Conservation (phyloP, 2,113 vertebrate species). For the Chinchilla lanigera region DNA sequence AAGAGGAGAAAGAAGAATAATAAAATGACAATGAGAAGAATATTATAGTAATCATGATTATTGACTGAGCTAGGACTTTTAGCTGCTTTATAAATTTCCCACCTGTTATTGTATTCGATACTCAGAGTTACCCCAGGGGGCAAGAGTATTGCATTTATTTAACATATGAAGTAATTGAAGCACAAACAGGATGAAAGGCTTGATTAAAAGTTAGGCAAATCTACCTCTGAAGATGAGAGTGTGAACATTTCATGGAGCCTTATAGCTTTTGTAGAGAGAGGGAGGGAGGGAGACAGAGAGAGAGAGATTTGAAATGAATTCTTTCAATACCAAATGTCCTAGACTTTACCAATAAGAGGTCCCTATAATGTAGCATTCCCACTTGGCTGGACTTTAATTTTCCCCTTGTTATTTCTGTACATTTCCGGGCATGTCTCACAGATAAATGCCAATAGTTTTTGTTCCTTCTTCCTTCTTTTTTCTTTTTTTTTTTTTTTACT, state of each 20-base stretch:
- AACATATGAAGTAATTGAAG: constrained; percentile 25
- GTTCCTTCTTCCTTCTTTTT: background rate
- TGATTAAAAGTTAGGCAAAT: background rate
- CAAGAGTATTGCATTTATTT: background rate
- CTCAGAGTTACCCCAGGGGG: background rate
- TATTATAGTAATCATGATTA: constrained; percentile 33
- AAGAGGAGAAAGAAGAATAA: constrained; percentile 66
- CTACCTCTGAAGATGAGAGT: background rate
- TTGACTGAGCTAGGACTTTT: background rate
- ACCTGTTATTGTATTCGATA: constrained; percentile 39
- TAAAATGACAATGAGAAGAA: constrained; percentile 56
- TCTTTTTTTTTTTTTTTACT: background rate
- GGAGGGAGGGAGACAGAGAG: background rate
- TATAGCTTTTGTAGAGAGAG: background rate
- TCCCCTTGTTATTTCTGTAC: background rate
- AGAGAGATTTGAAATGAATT: constrained; percentile 43
- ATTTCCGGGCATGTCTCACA: background rate
- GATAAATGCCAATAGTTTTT: background rate
- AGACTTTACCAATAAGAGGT: background rate
- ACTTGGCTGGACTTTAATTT: background rate
- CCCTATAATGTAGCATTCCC: background rate
- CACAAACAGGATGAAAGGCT: background rate
- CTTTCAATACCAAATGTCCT: background rate
- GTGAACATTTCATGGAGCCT: background rate
- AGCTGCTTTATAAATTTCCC: background rate